These are phyloP conservation scores for Holacanthus passer DNA, from an alignment of 2,113 vertebrate species.

Conservation along the genomic window DNA sequence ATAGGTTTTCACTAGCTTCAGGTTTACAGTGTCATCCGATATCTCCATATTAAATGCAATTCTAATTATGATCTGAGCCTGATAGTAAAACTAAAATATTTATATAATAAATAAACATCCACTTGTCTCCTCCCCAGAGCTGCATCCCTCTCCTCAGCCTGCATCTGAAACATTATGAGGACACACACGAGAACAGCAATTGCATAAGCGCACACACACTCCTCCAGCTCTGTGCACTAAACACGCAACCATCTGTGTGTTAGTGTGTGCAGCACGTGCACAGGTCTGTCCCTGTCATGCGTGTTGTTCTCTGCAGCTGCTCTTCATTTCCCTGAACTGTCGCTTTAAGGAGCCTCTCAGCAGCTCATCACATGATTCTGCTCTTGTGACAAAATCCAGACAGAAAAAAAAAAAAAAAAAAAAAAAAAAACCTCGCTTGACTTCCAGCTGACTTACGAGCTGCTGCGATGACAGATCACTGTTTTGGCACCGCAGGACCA, in stretches of 20 bases:
- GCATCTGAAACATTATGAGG: constrained; percentile 17
- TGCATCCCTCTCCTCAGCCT: background rate
- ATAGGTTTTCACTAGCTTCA: background rate
- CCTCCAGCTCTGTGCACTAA: no score
- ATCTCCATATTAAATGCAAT: no score
- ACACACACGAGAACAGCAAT: constrained; percentile 21
- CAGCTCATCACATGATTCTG: constrained; percentile 85
- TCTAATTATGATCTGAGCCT: background rate
- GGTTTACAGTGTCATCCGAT: background rate
- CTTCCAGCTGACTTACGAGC: constrained; percentile 70
- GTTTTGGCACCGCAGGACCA: constrained; percentile 46
- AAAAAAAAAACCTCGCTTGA: constrained; percentile 67
- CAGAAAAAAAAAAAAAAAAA: constrained; percentile 74
- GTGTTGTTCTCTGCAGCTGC: constrained; percentile 26
- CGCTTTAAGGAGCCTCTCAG: constrained; percentile 79
- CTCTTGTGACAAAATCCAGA: constrained; percentile 89
- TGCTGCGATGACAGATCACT: constrained; percentile 44
- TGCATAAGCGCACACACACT: constrained; percentile 32
- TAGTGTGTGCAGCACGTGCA: background rate
- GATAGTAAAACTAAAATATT: no score
- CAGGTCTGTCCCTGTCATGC: background rate
- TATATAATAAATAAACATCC: no score
- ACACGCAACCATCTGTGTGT: no score
- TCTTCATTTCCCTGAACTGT: constrained; percentile 46
- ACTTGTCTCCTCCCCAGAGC: background rate